Conservation (phyloP, 1,140 invertebrate genomes). For the Lepidurus arcticus region DNA sequence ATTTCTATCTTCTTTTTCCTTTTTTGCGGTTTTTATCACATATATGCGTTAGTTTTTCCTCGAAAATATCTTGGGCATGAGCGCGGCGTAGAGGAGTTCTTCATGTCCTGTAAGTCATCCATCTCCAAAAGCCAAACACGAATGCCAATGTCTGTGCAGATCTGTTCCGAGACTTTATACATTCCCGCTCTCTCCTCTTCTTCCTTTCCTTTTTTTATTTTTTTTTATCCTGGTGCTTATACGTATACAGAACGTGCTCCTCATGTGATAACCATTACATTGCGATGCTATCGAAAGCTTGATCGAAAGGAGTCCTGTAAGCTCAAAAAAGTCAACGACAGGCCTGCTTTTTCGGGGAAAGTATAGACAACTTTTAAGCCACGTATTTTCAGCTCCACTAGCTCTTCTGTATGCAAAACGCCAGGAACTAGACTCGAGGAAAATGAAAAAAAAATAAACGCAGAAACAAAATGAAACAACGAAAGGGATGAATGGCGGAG, state of each 20-base stretch:
- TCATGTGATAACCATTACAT: slow-evolving; percentile 6
- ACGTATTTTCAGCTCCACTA: not conserved
- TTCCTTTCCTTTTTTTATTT: not conserved
- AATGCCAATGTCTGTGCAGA: not conserved
- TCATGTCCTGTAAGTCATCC: not conserved
- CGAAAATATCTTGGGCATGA: not conserved
- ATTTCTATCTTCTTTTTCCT: not conserved
- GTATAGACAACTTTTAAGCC: not conserved
- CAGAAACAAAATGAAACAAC: too few relatives aligned
- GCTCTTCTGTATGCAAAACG: not conserved
- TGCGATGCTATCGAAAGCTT: not conserved
- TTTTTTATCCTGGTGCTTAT: not conserved
- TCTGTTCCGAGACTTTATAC: not conserved
- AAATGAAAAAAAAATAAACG: too few relatives aligned
- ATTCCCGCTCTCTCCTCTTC: not conserved
- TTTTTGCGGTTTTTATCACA: not conserved
- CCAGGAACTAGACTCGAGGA: too few relatives aligned
- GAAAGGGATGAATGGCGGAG: too few relatives aligned
- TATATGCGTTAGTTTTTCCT: not conserved
- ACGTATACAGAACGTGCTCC: not conserved
- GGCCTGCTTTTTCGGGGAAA: not conserved
- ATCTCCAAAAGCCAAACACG: not conserved
- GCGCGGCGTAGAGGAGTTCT: not conserved
- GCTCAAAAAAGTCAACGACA: not conserved
- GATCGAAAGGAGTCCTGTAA: not conserved